Evolutionary conservation across 2,888 invertebrate genomes (phyloP), one percentile per base, ranked within the genome.

Genomic region (Sinelater perroti): DNA sequence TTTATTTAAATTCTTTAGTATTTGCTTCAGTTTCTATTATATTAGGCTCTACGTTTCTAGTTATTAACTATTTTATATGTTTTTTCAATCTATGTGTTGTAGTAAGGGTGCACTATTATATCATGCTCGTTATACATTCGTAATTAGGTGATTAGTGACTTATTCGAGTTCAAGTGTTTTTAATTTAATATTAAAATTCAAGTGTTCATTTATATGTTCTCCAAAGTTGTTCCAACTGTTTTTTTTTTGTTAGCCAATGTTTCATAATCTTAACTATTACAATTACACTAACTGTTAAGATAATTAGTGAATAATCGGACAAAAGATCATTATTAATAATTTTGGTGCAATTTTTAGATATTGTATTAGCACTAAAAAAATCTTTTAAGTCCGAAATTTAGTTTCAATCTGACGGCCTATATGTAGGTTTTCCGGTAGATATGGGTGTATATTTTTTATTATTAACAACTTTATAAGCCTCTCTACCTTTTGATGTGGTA

Each of bases 31-130:
- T 35, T 35, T 35, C 16, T 5, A 16, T 16, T 35, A 35, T 13
- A 13, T 35, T 5, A 14, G 13, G 35, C 10, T 11, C 31, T 31
- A 31, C 31, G 31, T 31, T 31, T 6, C 11, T 31, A 10, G 31
- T 11, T 31, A 13, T 35, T 35, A 35, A 11, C 35, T 35, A 16
- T 11, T 35, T 35, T 35, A 35, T 35, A 35, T 13, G n/a, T 35
- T 35, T 2, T 35, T 35, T 13, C 16, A 16, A 16, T 13, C 7
- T 3, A 14, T 35, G 2, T 16, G 35, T 35, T 35, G 35, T 16
- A 16, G 10, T 35, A 6, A 16, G 14, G 11, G 35, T 35, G 35
- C 3, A 2, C 13, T 13, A 11, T 35, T 35, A 13, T 16, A 35
- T 35, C 6, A n/a, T n/a, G n/a, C n/a, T n/a, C n/a, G n/a, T n/a